Conservation (phyloP, 2,113 vertebrate species). For the Geothlypis trichas region DNA sequence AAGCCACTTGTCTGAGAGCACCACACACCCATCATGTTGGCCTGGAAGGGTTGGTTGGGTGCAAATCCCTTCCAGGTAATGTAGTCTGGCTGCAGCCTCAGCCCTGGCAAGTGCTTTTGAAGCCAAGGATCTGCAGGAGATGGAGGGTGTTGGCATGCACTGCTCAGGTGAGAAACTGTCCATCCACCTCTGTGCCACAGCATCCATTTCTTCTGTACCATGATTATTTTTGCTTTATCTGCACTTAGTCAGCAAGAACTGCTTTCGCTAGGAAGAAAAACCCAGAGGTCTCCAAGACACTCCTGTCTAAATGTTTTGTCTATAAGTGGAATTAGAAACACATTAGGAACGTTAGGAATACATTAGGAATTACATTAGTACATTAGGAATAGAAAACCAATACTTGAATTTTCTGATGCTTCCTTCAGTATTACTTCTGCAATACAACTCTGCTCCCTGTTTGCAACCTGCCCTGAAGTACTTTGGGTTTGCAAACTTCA, state of each 20-base stretch:
- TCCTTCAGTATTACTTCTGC: accelerated
- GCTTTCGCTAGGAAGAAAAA: neutral
- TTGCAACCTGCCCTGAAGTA: neutral
- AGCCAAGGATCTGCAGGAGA: neutral
- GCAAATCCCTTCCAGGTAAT: neutral
- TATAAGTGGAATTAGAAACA: neutral
- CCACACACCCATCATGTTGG: accelerated
- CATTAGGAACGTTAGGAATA: no score
- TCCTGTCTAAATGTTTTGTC: neutral
- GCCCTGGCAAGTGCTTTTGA: neutral
- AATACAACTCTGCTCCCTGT: accelerated
- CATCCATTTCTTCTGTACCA: neutral
- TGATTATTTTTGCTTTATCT: neutral
- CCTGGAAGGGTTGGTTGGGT: neutral
- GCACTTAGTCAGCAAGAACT: neutral
- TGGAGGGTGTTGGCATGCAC: accelerated
- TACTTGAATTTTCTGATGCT: accelerated
- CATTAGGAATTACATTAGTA: no score
- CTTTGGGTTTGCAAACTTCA: neutral
- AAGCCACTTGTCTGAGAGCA: neutral
- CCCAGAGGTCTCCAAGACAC: neutral
- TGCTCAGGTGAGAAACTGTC: accelerated
- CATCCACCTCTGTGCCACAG: neutral
- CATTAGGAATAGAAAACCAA: neutral
- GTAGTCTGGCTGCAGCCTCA: neutral